phyloP scores from a whole-genome alignment of 2,113 vertebrate species.

The Ciconia stormi region DNA sequence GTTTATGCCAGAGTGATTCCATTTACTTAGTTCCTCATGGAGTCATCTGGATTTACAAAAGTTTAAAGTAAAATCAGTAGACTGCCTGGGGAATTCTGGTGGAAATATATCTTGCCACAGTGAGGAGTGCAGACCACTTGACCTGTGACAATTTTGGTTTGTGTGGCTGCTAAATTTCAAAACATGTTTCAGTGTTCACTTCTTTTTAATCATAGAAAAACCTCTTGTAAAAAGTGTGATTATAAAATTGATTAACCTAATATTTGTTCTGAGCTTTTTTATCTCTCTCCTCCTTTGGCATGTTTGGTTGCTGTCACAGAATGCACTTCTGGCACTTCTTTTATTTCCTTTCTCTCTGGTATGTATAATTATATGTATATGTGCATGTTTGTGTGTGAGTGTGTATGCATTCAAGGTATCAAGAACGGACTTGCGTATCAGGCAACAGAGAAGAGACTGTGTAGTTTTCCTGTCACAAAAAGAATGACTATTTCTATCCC shows the following conservation, averaged over 20 bases:
- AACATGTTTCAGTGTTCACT: background rate
- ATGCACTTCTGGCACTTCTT: background rate
- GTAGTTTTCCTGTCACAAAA: background rate
- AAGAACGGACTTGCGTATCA: background rate
- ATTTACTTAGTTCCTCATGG: background rate
- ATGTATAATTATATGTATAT: background rate
- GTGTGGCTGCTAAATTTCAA: background rate
- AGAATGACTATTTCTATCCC: background rate
- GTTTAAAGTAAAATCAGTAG: background rate
- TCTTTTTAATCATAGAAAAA: background rate
- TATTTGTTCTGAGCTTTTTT: background rate
- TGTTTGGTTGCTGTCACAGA: background rate
- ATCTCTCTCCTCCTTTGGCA: background rate
- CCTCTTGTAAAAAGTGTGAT: background rate
- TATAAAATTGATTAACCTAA: background rate
- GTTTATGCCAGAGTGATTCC: background rate
- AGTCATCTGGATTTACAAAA: background rate
- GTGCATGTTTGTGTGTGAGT: background rate
- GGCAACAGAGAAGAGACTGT: background rate
- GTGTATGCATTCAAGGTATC: background rate
- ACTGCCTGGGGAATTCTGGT: background rate
- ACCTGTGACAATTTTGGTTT: background rate
- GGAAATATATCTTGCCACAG: background rate
- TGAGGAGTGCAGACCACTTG: background rate
- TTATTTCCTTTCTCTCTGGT: background rate